These are phyloP conservation scores for Centruroides vittatus DNA, from an alignment of 1,140 invertebrate species.

Conservation along the genomic window DNA sequence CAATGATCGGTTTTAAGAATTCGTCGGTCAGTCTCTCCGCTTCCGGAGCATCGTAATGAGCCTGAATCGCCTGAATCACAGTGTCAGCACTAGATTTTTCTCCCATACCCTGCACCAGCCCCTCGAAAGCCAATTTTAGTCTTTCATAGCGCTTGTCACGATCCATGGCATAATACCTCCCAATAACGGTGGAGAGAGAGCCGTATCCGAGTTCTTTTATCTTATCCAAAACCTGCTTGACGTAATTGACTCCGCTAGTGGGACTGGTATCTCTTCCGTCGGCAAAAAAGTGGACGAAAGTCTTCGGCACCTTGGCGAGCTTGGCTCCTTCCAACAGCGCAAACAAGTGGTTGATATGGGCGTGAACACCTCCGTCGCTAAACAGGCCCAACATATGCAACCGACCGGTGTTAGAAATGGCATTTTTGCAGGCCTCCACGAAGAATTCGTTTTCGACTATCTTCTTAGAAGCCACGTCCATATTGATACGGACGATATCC, in stretches of 20 bases:
- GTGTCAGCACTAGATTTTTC: slow-evolving; percentile 22
- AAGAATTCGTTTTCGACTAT: slow-evolving; percentile 28
- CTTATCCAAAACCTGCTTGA: slow-evolving; percentile 20
- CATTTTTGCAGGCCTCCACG: slow-evolving; percentile 26
- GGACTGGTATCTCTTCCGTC: slow-evolving; percentile 37
- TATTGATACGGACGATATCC: slow-evolving; percentile 36
- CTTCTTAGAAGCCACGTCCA: slow-evolving; percentile 26
- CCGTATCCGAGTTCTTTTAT: slow-evolving; percentile 26
- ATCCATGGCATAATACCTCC: slow-evolving; percentile 40
- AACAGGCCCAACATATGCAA: slow-evolving; percentile 32
- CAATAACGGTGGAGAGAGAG: slow-evolving; percentile 31
- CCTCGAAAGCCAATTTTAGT: slow-evolving; percentile 35
- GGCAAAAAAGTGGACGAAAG: slow-evolving; percentile 34
- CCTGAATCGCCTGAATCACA: slow-evolving; percentile 23
- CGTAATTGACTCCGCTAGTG: slow-evolving; percentile 26
- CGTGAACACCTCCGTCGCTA: slow-evolving; percentile 37
- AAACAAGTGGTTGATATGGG: slow-evolving; percentile 36
- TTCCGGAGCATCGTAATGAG: slow-evolving; percentile 9
- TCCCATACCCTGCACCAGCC: slow-evolving; percentile 30
- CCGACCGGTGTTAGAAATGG: slow-evolving; percentile 27
- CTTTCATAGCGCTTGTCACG: slow-evolving; percentile 35
- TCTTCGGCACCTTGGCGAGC: slow-evolving; percentile 28
- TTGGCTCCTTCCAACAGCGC: slow-evolving; percentile 30
- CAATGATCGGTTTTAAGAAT: slow-evolving; percentile 35
- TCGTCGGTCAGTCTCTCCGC: slow-evolving; percentile 31